Evolutionary conservation across 1,140 invertebrate genomes (phyloP).

Genomic region (Leptestheria dahalacensis): DNA sequence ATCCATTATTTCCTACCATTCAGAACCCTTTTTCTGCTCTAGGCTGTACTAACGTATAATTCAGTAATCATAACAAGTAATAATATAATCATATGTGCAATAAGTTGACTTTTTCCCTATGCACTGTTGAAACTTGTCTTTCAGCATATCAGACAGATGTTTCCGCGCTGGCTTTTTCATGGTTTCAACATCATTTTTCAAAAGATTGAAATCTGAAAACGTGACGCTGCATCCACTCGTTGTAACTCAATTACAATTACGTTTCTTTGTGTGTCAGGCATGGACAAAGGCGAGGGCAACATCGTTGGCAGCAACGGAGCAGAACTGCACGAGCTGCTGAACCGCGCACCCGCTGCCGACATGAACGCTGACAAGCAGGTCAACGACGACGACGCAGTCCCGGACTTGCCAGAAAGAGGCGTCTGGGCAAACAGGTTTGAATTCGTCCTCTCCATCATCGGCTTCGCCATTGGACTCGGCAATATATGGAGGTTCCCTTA

Average conservation of each 20-base stretch:
- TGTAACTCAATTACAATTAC: neutral
- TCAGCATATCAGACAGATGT: too few relatives aligned
- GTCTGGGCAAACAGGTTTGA: slow-evolving; percentile 36
- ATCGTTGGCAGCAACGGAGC: too few relatives aligned
- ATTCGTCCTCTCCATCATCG: slow-evolving; percentile 34
- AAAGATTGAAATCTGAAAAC: neutral
- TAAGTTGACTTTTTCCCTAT: too few relatives aligned
- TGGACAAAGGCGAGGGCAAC: neutral
- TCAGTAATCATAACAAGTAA: too few relatives aligned
- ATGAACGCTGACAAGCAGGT: neutral
- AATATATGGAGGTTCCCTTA: slow-evolving; percentile 34
- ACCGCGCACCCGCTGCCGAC: too few relatives aligned
- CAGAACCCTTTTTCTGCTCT: too few relatives aligned
- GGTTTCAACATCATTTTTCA: neutral
- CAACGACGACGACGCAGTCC: neutral
- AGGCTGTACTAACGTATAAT: too few relatives aligned
- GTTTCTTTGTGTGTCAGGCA: neutral
- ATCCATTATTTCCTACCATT: too few relatives aligned
- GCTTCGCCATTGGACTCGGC: slow-evolving; percentile 37
- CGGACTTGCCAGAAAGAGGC: slow-evolving; percentile 23
- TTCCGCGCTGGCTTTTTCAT: too few relatives aligned
- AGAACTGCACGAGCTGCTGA: too few relatives aligned
- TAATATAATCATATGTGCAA: too few relatives aligned
- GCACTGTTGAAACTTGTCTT: too few relatives aligned
- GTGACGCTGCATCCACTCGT: neutral